phyloP scores from a whole-genome alignment of 2,113 vertebrate species.

The Pogona vitticeps region DNA sequence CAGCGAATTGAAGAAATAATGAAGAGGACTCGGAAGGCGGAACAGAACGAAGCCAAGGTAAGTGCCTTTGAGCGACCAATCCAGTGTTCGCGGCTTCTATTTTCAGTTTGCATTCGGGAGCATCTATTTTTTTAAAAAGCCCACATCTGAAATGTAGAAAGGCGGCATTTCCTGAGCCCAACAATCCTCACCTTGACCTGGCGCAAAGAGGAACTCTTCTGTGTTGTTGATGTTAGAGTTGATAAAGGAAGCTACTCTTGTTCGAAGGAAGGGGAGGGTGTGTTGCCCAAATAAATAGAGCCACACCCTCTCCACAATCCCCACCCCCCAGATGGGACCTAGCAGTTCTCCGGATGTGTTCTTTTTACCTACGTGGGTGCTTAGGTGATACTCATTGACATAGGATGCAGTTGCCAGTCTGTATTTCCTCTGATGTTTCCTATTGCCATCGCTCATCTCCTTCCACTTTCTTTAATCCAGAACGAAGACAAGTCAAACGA shows the following conservation, averaged over 20 bases:
- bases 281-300: too few species aligned
- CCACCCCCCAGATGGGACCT: too few species aligned
- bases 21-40: conserved; percentile 90
- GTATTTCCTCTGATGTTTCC: not conserved
- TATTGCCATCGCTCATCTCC: not conserved
- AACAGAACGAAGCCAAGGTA: conserved; percentile 83
- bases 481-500: conserved; percentile 69
- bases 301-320: too few species aligned
- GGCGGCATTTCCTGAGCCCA: not conserved
- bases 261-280: too few species aligned
- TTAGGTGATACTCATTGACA: not conserved
- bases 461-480: conserved; percentile 64
- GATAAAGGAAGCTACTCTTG: not conserved
- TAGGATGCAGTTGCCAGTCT: not conserved
- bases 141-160: not conserved
- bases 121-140: not conserved
- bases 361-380: not conserved
- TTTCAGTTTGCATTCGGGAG: not conserved
- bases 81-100: not conserved
- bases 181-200: not conserved
- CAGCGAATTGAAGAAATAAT: conserved; percentile 97
- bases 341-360: not conserved
- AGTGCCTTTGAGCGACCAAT: conserved; percentile 12
- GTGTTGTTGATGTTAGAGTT: not conserved
- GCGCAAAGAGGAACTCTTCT: not conserved